Evolutionary conservation across 2,888 invertebrate species (phyloP).

Genomic region (Cerastis rubricosa): DNA sequence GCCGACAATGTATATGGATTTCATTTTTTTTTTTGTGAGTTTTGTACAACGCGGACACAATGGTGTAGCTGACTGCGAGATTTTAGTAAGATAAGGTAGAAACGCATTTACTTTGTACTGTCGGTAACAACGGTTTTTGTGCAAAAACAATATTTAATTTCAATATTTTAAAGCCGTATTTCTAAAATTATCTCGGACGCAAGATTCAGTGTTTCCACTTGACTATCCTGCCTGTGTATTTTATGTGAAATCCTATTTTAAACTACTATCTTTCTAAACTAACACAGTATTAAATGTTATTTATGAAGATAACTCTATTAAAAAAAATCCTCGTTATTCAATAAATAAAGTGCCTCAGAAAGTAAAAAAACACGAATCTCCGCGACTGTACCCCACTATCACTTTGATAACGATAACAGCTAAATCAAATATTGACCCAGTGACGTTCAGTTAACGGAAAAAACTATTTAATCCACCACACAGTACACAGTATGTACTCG

Average conservation of each 20-base stretch:
- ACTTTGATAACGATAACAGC: conserved; percentile 77
- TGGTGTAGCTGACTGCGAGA: conserved; percentile 80
- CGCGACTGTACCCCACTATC: conserved; percentile 67
- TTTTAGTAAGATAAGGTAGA: conserved; percentile 81
- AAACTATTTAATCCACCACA: conserved; percentile 52
- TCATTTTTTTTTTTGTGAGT: conserved; percentile 79
- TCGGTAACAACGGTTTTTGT: conserved; percentile 63
- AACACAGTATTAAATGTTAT: neutral
- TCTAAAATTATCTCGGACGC: neutral
- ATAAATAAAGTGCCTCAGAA: neutral
- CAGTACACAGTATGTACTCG: conserved; percentile 40
- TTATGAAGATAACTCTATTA: neutral
- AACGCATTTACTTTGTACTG: conserved; percentile 77
- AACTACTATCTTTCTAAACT: neutral
- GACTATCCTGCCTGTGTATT: neutral
- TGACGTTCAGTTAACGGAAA: conserved; percentile 77
- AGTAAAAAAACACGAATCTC: conserved; percentile 27
- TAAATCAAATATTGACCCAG: conserved; percentile 82
- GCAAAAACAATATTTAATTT: neutral
- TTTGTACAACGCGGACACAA: conserved; percentile 77
- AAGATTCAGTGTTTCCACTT: neutral
- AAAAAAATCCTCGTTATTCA: neutral
- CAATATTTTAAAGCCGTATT: neutral
- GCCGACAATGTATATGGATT: conserved; percentile 76
- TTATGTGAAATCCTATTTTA: neutral